Evolutionary conservation across 2,797 vertebrate genomes (phyloP).

Genomic region (Acrossocheilus fasciatus): DNA sequence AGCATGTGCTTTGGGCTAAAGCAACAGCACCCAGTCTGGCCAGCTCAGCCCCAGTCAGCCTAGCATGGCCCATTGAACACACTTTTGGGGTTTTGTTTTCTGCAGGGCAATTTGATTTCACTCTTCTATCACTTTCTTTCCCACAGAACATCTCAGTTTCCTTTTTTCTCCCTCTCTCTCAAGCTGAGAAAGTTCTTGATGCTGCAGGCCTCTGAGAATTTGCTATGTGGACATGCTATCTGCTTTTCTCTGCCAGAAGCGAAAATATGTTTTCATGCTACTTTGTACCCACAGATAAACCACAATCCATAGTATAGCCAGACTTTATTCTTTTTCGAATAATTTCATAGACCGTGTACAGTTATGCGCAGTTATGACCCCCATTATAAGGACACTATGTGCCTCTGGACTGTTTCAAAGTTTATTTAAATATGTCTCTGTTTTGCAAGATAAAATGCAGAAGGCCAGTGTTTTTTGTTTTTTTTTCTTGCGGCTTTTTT

Average conservation of each 20-base stretch:
- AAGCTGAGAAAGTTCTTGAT: constrained; percentile 41
- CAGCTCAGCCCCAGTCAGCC: not conserved
- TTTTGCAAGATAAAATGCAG: not conserved
- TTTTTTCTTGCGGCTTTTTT: not conserved
- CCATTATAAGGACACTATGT: constrained; percentile 10
- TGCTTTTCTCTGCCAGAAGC: constrained; percentile 44
- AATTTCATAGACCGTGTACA: constrained; percentile 15
- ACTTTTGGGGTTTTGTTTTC: constrained; percentile 46
- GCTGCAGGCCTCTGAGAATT: constrained; percentile 39
- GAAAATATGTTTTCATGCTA: constrained; percentile 41
- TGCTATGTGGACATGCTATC: constrained; percentile 46
- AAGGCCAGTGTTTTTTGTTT: not conserved
- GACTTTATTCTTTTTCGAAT: constrained; percentile 39
- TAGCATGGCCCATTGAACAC: constrained; percentile 43
- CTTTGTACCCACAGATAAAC: constrained; percentile 40
- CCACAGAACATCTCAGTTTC: constrained; percentile 58
- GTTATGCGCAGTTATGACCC: constrained; percentile 19
- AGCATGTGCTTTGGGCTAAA: constrained; percentile 31
- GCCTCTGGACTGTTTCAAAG: not conserved
- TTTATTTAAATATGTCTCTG: constrained; percentile 10
- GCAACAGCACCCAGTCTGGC: constrained; percentile 17
- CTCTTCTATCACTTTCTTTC: constrained; percentile 28
- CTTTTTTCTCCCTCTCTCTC: constrained; percentile 44
- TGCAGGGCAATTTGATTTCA: constrained; percentile 34
- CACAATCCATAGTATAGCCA: constrained; percentile 26